These are phyloP conservation scores for Scopus umbretta DNA, from an alignment of 2,113 vertebrate genomes.

Conservation along the genomic window DNA sequence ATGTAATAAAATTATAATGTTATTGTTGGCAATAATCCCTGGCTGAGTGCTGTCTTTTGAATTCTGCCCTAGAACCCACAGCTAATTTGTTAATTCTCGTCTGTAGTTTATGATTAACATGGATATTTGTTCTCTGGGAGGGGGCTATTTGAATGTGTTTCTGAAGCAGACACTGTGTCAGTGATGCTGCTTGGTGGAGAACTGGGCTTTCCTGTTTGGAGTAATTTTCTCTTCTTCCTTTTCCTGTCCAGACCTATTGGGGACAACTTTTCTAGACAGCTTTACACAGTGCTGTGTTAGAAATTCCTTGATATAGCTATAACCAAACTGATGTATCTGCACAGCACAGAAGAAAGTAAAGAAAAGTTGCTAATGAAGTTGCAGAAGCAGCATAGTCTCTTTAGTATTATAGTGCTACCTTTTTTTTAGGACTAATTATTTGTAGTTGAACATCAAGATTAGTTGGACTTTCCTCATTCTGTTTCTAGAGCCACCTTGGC, in stretches of 20 bases:
- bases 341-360: neutral
- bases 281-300: neutral
- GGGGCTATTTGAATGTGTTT: neutral
- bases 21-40: neutral
- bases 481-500: neutral
- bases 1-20: neutral
- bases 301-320: neutral
- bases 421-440: neutral
- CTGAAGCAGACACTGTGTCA: neutral
- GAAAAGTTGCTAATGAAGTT: neutral
- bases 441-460: neutral
- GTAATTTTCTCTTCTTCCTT: neutral
- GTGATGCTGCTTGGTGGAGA: neutral
- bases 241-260: neutral
- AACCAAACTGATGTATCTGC: neutral
- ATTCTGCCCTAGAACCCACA: neutral
- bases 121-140: neutral
- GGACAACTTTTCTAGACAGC: neutral
- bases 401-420: neutral
- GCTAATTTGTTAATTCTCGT: neutral
- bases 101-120: neutral
- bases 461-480: neutral
- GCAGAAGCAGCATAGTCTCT: neutral
- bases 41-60: neutral
- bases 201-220: neutral